Evolutionary conservation across 2,113 vertebrate genomes (phyloP).

Genomic region (Pteropus alecto): DNA sequence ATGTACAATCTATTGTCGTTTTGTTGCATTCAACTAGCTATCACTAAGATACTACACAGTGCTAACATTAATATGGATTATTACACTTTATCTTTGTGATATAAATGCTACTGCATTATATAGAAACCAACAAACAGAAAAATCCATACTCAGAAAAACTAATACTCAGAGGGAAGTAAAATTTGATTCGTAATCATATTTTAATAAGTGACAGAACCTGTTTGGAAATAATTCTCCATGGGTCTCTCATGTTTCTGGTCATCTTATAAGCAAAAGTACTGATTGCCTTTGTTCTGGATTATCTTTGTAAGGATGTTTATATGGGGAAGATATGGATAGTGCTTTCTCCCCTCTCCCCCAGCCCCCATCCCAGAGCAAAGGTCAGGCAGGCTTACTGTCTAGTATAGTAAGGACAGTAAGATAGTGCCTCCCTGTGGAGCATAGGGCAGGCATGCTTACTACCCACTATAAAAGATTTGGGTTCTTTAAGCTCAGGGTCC

Average conservation of each 20-base stretch:
- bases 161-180: neutral
- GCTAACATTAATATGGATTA: neutral
- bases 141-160: neutral
- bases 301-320: neutral
- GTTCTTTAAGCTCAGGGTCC: neutral
- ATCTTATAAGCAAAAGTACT: neutral
- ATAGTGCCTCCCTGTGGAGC: neutral
- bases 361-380: neutral
- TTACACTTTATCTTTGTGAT: neutral
- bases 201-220: neutral
- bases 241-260: neutral
- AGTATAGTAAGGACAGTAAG: neutral
- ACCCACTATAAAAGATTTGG: neutral
- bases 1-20: neutral
- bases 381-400: neutral
- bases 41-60: neutral
- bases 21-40: neutral
- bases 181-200: neutral
- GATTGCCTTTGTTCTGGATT: neutral
- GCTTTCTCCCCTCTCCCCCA: neutral
- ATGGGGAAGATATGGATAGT: neutral
- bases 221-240: neutral
- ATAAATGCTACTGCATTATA: neutral
- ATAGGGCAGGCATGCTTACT: neutral
- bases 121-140: neutral